Conservation (phyloP, 2,888 invertebrate species). For the Xiphydria camelus region DNA sequence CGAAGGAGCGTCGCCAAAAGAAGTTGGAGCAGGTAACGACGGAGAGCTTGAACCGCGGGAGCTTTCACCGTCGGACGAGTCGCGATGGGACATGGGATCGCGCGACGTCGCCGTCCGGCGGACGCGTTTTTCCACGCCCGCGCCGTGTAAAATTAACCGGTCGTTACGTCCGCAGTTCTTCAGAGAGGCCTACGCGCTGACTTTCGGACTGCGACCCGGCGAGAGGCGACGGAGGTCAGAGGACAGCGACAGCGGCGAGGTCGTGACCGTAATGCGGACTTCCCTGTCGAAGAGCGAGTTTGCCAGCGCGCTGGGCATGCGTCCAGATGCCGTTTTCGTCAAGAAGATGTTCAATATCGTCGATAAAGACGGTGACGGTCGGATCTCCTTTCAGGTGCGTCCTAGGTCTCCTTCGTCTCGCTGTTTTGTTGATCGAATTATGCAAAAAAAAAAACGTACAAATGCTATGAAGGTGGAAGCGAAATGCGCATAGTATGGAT, state of each 20-base stretch:
- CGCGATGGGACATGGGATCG: too few species aligned
- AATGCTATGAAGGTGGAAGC: too few species aligned
- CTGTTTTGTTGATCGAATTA: too few species aligned
- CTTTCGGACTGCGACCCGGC: slow-evolving; percentile 86
- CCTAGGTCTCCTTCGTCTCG: too few species aligned
- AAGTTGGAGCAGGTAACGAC: slow-evolving; percentile 71
- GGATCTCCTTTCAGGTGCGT: slow-evolving; percentile 86
- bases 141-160: too few species aligned
- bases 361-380: slow-evolving; percentile 90
- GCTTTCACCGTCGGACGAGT: not conserved
- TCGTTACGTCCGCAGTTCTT: slow-evolving; percentile 71
- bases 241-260: slow-evolving; percentile 76
- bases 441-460: too few species aligned
- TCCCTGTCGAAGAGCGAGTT: slow-evolving; percentile 90
- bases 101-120: not conserved
- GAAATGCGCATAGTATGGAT: too few species aligned
- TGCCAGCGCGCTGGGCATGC: slow-evolving; percentile 94
- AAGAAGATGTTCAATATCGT: slow-evolving; percentile 98
- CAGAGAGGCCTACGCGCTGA: slow-evolving; percentile 91
- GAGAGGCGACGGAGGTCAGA: slow-evolving; percentile 75
- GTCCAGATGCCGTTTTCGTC: slow-evolving; percentile 90
- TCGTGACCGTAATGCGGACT: slow-evolving; percentile 91
- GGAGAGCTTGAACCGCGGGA: not conserved
- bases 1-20: slow-evolving; percentile 89
- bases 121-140: too few species aligned